phyloP scores from a whole-genome alignment of 2,797 vertebrate genomes.

The Hafferia zeledoni region DNA sequence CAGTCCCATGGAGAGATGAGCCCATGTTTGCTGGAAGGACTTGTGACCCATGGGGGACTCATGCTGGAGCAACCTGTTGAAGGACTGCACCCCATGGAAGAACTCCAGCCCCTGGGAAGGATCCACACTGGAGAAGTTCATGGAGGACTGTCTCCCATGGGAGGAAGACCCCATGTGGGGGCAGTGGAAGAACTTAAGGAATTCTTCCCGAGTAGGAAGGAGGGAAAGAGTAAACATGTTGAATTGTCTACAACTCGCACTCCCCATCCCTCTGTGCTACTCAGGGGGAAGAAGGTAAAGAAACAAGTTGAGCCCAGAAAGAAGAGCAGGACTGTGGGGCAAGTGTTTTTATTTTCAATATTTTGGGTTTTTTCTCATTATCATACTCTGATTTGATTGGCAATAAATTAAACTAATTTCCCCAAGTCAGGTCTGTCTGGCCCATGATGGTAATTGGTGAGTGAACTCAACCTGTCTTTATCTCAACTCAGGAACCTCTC shows the following conservation, averaged over 20 bases:
- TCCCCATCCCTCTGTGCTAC: neutral
- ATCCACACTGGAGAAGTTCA: neutral
- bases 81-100: neutral
- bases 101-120: no score
- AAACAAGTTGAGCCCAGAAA: neutral
- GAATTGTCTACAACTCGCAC: neutral
- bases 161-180: neutral
- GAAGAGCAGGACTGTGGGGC: neutral
- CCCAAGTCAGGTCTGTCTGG: neutral
- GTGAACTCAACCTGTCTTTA: neutral
- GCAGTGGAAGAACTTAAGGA: neutral
- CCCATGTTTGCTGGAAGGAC: neutral
- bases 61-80: neutral
- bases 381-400: neutral
- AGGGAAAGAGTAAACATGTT: neutral
- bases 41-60: neutral
- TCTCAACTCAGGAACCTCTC: accelerated
- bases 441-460: neutral
- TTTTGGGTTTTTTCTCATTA: neutral
- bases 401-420: neutral
- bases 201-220: neutral
- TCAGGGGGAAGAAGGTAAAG: neutral
- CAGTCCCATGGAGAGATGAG: neutral
- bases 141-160: neutral
- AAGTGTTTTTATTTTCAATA: neutral